These are phyloP conservation scores for Chionomys nivalis DNA, from an alignment of 2,113 vertebrate species.

Conservation along the genomic window DNA sequence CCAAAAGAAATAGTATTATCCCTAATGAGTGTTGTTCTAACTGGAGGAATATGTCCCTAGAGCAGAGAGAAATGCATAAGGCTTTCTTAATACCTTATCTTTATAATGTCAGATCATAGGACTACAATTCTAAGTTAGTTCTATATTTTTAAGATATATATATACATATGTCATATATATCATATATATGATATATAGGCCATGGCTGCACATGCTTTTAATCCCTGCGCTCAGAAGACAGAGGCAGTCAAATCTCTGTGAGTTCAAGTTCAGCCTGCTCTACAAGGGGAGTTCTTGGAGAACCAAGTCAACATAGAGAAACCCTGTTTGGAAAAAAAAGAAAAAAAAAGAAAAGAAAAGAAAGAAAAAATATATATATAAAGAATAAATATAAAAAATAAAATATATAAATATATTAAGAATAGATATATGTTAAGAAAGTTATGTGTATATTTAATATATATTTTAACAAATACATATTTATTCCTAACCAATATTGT, in stretches of 20 bases:
- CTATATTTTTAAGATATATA: background rate
- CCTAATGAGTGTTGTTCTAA: background rate
- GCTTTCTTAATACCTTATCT: constrained; percentile 4
- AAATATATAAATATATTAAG: background rate
- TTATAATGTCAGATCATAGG: background rate
- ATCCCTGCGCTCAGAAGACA: background rate
- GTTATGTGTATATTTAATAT: background rate
- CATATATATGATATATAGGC: background rate
- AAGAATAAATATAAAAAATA: background rate
- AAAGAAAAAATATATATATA: background rate
- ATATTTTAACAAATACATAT: background rate
- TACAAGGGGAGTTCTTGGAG: background rate
- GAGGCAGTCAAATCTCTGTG: background rate
- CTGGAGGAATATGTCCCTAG: background rate
- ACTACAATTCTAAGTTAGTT: constrained; percentile 36
- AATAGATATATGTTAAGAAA: background rate
- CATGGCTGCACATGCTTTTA: background rate
- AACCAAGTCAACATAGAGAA: background rate
- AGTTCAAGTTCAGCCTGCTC: background rate
- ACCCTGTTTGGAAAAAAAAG: background rate
- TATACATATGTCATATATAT: too few relatives aligned
- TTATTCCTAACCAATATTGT: background rate
- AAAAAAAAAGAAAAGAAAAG: background rate
- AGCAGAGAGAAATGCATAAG: background rate
- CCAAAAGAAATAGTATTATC: background rate